Base-by-base conservation (phyloP, 2,888 invertebrate genomes). In the Dolomedes plantarius region DNA sequence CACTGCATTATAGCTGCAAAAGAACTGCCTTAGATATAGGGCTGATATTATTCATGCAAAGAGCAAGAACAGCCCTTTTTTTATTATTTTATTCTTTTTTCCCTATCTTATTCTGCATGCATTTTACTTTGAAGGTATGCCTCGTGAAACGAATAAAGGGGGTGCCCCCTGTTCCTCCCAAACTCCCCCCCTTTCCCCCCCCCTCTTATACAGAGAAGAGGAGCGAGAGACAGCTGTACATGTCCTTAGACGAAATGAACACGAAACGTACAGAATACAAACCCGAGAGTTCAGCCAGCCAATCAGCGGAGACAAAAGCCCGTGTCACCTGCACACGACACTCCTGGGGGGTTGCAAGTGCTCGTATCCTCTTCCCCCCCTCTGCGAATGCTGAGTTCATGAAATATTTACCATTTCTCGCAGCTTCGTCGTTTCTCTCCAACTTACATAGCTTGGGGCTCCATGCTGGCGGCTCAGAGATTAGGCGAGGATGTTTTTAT, bases 181-280 rank as follows among this genome's bases (percentile, higher is more conserved):
- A 16, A 31, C 19, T 7, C 32, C 32, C 19, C 62, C 77, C 46
- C 76, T 28, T 65, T 50, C 65, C 13, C 29, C 68, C 31, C 62
- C 50, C n/a, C 69, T 46, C 56, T 56, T 64, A 39, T 65, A 64
- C 41, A 64, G 50, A 56, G 39, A 65, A 31, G 46, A 74, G 50
- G 69, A 79, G 65, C 28, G 31, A 27, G 28, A 50, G 56, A 72
- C 85, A 86, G 85, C 85, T 86, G 85, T 86, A 79, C 56, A 79
- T 86, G 85, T 86, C 85, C 85, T 86, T 75, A 79, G 78, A 79
- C 74, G 85, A 86, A 86, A 86, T 86, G 85, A 86, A 86, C 85
- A 86, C 74, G 85, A 77, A 86, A 86, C 46, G 78, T 79, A 78
- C 85, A 86, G 85, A 73, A 86, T 86, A 86, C 85, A 79, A 86